Base-by-base conservation (phyloP, 2,797 vertebrate genomes). In the Enteromius argenteus region DNA sequence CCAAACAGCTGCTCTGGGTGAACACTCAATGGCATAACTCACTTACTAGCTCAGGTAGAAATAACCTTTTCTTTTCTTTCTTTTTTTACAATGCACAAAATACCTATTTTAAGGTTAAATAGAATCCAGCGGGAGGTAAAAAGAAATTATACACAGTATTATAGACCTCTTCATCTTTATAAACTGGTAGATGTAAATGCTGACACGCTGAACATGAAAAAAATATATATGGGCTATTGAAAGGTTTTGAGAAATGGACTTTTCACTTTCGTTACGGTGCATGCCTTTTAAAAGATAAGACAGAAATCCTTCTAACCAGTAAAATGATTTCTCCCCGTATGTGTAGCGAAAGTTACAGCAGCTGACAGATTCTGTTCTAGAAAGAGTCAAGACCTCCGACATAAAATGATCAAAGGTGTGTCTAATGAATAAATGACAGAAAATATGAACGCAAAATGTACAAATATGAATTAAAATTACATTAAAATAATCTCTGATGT, bases 221-320 rank as follows among this genome's bases (percentile, higher is more conserved):
- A 10, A 44, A 42, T 42, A 42, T 42, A 42, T 42, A 42, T n/a
- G 44, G 67, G 37, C n/a, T 60, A 77, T 44, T 30, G 23, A 78
- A 78, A 76, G 73, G 51, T 58, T 11, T 56, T 75, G 32, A 32
- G 21, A 75, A 75, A 77, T 3, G 15, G 75, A 77, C 23, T 77
- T 62, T 77, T 39, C 75, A 77, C n/a, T 60, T 77, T 77, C 0
- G 23, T 23, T 44, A 62, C 5, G 35, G 32, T 58, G 73, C 23
- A 23, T 58, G 56, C 42, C 56, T 62, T 58, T 44, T 44, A 78
- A 62, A 77, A 78, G 75, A 44, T 77, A 77, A 62, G 37, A 60
- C 15, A 44, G 56, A 77, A 62, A 78, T 62, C 56, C 56, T 56
- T 77, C 74, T 60, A 60, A 60, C 17, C 53, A 58, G 74, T 39